Evolutionary conservation across 1,140 invertebrate species (phyloP), one percentile per base, ranked within the genome.

Genomic region (Ooceraea biroi): DNA sequence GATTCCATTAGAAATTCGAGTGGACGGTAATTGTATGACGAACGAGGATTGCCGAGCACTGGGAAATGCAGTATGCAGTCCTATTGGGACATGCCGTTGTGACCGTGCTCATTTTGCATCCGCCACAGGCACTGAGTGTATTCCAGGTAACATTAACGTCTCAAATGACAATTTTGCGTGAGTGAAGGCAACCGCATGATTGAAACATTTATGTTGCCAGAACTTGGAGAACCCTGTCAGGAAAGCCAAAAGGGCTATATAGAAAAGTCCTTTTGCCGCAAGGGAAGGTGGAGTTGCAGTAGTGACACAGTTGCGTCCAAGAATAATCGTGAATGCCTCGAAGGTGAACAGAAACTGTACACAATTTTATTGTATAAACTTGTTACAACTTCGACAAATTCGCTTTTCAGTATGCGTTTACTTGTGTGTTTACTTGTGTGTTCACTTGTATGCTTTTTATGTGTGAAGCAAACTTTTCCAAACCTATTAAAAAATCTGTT

Each of bases 171-270:
- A 73, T 71, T 61, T 41, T 30, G 30, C 0, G 14, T 55, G 41
- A 36, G 48, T 61, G 3, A 27, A 73, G 48, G 73, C 12, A 50
- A 44, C 27, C 10, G 7, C 7, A 36, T 36, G 36, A 36, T 7
- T 36, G 2, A 8, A 27, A 25, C 19, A 27, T 19, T 72, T 61
- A 10, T 61, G 17, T 74, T 17, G 30, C 17, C 55, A 93, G 92
- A 93, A 55, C 58, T 93, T 4, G 91, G 90, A 17, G 85, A 89
- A 71, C 10, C 52, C 0, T 93, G 92, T 46, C 22, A 68, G 0
- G 8, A 1, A 5, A 41, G 50, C 7, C 57, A 84, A 14, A 57
- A 27, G 8, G 8, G 10, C 44, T 12, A 3, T 14, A 89, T 90
- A 8, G 30, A 80, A 41, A 66, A 88, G 11, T 85, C 88, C 1